Percentiles rank a stretch among this genome's conserved stretches.
phyloP scores from a whole-genome alignment of 1,140 invertebrate species.

The Lepidostoma basale region DNA sequence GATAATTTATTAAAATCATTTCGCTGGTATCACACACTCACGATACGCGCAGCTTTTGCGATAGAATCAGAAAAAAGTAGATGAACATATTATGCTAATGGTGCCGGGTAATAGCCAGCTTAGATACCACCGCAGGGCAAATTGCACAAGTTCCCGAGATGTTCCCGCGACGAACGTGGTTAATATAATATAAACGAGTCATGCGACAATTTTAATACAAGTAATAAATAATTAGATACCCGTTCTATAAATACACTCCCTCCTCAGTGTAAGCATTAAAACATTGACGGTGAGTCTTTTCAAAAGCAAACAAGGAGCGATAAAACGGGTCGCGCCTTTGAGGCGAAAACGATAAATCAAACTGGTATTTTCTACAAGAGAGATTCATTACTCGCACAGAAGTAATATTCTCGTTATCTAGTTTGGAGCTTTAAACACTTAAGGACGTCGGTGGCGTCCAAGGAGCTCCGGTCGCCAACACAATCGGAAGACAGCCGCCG shows the following conservation, averaged over 20 bases:
- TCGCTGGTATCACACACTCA: too few relatives aligned
- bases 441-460: background rate
- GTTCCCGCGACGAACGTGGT: too few relatives aligned
- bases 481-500: background rate
- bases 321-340: conserved; percentile 21
- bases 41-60: too few relatives aligned
- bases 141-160: background rate
- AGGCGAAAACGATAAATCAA: conserved; percentile 25
- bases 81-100: too few relatives aligned
- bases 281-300: background rate
- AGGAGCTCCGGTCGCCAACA: conserved; percentile 8
- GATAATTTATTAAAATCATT: too few relatives aligned
- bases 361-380: conserved; percentile 16
- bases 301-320: conserved; percentile 18
- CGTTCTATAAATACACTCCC: background rate
- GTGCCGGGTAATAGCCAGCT: too few relatives aligned
- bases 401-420: conserved; percentile 24
- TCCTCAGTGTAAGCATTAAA: background rate
- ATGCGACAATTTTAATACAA: background rate
- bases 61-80: too few relatives aligned
- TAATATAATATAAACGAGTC: background rate
- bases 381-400: conserved; percentile 24
- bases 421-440: conserved; percentile 19
- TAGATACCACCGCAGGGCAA: too few relatives aligned
- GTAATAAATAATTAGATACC: conserved; percentile 15